A percentile compares a stretch with the other conserved stretches of the same genome.
Conservation (phyloP, 2,113 vertebrate genomes). For the Oreochromis tanganicae region DNA sequence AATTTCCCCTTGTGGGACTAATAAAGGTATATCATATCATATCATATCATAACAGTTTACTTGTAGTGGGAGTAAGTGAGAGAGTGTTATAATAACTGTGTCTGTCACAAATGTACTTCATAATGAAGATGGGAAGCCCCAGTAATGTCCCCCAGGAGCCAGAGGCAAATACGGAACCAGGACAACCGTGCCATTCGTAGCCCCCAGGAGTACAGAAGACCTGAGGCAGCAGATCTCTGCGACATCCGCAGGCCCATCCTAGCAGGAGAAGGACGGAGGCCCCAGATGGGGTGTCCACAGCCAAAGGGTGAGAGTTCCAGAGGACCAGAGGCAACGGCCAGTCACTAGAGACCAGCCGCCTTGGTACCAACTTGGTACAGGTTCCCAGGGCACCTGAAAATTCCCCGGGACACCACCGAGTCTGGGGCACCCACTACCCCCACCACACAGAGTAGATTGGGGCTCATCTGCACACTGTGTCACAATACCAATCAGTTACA, state of each 20-base stretch:
- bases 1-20: too few relatives aligned
- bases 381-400: not conserved
- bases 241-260: not conserved
- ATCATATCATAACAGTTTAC: not conserved
- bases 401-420: not conserved
- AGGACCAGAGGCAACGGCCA: not conserved
- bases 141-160: not conserved
- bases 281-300: not conserved
- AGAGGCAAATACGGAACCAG: not conserved
- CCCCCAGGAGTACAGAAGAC: not conserved
- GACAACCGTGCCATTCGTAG: not conserved
- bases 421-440: not conserved
- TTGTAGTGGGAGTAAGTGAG: not conserved
- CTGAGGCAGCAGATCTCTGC: not conserved
- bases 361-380: accelerated
- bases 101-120: not conserved
- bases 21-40: too few relatives aligned
- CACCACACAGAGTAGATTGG: not conserved
- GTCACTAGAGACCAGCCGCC: not conserved
- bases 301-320: not conserved
- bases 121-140: not conserved
- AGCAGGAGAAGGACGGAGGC: accelerated
- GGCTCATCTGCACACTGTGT: not conserved
- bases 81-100: not conserved
- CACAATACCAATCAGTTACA: not conserved